These are phyloP conservation scores for Synanthedon tipuliformis DNA, from an alignment of 2,888 invertebrate genomes.

Conservation along the genomic window DNA sequence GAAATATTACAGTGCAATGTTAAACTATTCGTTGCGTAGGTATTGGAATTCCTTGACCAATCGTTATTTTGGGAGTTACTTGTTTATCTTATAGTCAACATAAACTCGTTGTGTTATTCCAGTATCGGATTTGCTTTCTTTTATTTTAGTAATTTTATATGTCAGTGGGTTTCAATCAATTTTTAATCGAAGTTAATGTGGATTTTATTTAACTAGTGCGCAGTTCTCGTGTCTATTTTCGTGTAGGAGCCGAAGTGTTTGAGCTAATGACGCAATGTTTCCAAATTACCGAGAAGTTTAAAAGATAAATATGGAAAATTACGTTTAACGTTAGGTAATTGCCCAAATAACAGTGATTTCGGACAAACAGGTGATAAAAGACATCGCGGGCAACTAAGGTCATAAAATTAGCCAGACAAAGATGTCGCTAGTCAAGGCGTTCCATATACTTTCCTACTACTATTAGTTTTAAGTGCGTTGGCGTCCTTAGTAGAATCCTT, in stretches of 20 bases:
- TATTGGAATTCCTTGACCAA: constrained; percentile 36
- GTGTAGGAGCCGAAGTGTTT: constrained; percentile 6
- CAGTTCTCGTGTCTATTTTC: constrained; percentile 4
- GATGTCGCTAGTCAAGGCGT: too few relatives aligned
- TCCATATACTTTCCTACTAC: too few relatives aligned
- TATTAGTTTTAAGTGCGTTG: too few relatives aligned
- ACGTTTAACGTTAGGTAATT: neutral
- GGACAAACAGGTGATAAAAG: too few relatives aligned
- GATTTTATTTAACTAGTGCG: neutral
- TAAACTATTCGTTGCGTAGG: constrained; percentile 7
- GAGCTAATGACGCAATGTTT: constrained; percentile 11
- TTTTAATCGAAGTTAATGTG: constrained; percentile 24
- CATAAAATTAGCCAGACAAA: too few relatives aligned
- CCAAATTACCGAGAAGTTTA: constrained; percentile 9
- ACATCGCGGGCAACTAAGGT: too few relatives aligned
- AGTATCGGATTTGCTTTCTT: constrained; percentile 49
- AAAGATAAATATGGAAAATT: constrained; percentile 8
- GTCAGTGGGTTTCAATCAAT: constrained; percentile 29
- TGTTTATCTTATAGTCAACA: constrained; percentile 48
- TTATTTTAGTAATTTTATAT: constrained; percentile 53
- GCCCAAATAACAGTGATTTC: too few relatives aligned
- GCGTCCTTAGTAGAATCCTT: too few relatives aligned
- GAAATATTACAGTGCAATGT: too few relatives aligned
- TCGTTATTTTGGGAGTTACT: constrained; percentile 45
- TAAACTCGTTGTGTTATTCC: constrained; percentile 42